These are phyloP conservation scores for Oreocharis arfaki DNA, from an alignment of 2,113 vertebrate species.

Conservation along the genomic window DNA sequence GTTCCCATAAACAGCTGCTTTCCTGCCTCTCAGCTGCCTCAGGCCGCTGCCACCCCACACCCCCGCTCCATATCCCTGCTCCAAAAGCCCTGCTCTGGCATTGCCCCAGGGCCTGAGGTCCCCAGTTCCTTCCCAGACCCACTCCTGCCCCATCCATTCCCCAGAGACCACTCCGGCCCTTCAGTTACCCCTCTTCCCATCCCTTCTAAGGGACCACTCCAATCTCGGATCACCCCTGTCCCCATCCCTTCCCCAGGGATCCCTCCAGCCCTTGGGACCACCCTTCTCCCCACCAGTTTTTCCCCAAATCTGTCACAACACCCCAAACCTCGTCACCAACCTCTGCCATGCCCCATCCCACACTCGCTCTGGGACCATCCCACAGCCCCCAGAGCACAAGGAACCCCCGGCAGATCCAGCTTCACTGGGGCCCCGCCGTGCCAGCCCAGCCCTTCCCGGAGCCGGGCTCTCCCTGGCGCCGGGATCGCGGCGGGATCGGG, in stretches of 20 bases:
- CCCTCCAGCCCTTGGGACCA: background rate
- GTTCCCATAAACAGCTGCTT: background rate
- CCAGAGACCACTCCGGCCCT: background rate
- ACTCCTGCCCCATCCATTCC: background rate
- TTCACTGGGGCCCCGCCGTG: fast-evolving
- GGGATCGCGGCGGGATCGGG: background rate
- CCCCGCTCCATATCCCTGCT: background rate
- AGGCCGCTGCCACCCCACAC: background rate
- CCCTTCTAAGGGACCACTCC: background rate
- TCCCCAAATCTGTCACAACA: background rate
- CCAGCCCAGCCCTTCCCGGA: fast-evolving
- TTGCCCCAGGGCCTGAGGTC: background rate
- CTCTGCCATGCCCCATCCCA: background rate
- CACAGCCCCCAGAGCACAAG: fast-evolving
- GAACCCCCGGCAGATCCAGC: background rate
- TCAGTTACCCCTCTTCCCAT: background rate
- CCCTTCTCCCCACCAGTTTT: background rate
- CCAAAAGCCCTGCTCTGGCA: background rate
- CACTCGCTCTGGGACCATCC: background rate
- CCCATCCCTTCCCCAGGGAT: background rate
- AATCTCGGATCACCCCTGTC: background rate
- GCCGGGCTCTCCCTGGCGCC: fast-evolving
- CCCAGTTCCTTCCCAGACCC: background rate
- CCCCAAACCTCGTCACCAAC: background rate
- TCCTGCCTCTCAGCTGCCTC: background rate